Evolutionary conservation across 2,797 vertebrate genomes (phyloP).

Genomic region (Calcarius lapponicus): DNA sequence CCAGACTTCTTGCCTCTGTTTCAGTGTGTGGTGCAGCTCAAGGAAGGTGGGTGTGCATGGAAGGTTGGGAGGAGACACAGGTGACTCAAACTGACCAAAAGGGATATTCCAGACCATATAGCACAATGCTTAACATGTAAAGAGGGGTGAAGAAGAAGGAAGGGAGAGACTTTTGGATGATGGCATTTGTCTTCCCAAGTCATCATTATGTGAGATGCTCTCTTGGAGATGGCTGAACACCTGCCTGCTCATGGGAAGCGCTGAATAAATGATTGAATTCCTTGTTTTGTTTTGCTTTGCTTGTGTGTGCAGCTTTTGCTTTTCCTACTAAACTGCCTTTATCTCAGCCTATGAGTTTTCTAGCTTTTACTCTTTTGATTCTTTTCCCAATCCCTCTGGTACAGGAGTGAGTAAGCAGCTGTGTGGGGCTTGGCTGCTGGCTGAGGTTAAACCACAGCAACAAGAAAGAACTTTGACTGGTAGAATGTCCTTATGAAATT

Average conservation of each 20-base stretch:
- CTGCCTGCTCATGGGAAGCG: too few relatives aligned
- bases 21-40: not conserved
- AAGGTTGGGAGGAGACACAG: not conserved
- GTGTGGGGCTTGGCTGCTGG: not conserved
- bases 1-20: not conserved
- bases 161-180: not conserved
- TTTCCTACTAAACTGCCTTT: not conserved
- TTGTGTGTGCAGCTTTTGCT: not conserved
- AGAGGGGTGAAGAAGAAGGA: not conserved
- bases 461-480: not conserved
- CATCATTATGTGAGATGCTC: too few relatives aligned
- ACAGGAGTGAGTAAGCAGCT: rapidly evolving
- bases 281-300: not conserved
- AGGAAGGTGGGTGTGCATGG: not conserved
- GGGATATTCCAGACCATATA: not conserved
- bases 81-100: not conserved
- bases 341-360: not conserved
- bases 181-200: not conserved
- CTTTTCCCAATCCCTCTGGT: not conserved
- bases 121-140: not conserved
- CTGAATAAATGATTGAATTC: not conserved
- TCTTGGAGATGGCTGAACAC: not conserved
- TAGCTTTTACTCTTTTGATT: not conserved
- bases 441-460: not conserved
- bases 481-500: not conserved